Conservation (phyloP, 2,888 invertebrate genomes). For the Nematopogon swammerdamellus region DNA sequence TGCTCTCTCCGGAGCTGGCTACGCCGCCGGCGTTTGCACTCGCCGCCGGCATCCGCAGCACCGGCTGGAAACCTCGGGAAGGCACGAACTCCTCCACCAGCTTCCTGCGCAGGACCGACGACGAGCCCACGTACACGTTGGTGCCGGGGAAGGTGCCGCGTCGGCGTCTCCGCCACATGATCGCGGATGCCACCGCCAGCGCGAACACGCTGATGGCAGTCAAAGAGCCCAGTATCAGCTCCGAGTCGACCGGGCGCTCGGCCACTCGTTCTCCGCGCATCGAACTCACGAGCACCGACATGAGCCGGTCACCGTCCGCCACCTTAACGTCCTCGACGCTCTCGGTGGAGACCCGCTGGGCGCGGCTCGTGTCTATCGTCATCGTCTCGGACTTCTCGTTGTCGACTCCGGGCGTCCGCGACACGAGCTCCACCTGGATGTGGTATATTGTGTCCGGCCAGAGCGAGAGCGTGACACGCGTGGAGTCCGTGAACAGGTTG, state of each 20-base stretch:
- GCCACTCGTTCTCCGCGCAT: constrained; percentile 57
- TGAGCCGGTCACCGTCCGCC: constrained; percentile 55
- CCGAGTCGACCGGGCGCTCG: constrained; percentile 51
- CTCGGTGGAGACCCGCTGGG: constrained; percentile 62
- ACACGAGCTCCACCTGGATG: constrained; percentile 71
- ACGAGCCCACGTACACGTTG: constrained; percentile 60
- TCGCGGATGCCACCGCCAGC: constrained; percentile 46
- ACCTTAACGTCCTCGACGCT: constrained; percentile 60
- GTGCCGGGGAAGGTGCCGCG: constrained; percentile 54
- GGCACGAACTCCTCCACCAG: constrained; percentile 59
- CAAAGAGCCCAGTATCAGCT: constrained; percentile 57
- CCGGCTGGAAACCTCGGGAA: constrained; percentile 56
- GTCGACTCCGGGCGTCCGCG: constrained; percentile 58
- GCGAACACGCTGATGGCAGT: constrained; percentile 54
- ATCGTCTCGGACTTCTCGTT: constrained; percentile 63
- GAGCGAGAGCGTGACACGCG: constrained; percentile 72
- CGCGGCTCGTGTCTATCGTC: constrained; percentile 62
- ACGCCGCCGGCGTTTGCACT: constrained; percentile 36
- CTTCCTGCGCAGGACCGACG: constrained; percentile 58
- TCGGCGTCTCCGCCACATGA: constrained; percentile 56
- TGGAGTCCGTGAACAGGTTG: constrained; percentile 77
- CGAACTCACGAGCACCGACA: constrained; percentile 62
- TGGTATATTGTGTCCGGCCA: constrained; percentile 81
- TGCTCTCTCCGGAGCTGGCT: constrained; percentile 25
- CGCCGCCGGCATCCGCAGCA: constrained; percentile 50